phyloP scores from a whole-genome alignment of 2,888 invertebrate species.

The Odontothrips loti region DNA sequence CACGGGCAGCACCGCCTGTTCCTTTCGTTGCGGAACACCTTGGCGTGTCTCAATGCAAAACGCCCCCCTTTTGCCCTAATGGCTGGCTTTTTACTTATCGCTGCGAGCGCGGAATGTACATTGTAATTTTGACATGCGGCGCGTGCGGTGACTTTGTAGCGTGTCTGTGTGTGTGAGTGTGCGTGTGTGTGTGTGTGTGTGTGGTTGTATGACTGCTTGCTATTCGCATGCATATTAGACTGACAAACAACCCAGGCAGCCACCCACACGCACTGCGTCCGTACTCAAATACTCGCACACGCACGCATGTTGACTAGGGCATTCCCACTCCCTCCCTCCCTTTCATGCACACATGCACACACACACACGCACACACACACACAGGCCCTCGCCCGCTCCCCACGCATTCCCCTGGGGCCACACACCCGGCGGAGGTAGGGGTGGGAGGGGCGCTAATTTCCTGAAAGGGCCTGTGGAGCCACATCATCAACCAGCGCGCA shows the following conservation, averaged over 20 bases:
- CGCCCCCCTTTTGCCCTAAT: neutral
- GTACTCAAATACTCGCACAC: neutral
- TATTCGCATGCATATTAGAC: no score
- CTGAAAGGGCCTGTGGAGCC: neutral
- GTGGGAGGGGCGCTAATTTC: neutral
- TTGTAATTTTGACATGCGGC: no score
- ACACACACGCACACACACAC: neutral
- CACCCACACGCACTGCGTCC: neutral
- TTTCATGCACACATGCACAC: neutral
- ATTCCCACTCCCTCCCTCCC: neutral
- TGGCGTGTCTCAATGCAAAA: neutral
- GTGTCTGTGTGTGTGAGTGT: neutral
- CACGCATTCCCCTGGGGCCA: no score
- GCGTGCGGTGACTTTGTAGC: no score
- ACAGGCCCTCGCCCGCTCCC: neutral
- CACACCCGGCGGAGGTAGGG: neutral
- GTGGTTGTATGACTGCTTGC: neutral
- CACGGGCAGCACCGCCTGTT: no score
- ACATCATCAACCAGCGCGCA: neutral
- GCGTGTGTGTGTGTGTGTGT: neutral
- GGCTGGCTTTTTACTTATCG: neutral
- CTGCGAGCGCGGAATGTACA: no score
- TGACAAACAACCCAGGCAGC: neutral
- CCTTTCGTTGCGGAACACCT: no score
- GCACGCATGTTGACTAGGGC: neutral